Conservation (phyloP, 2,113 vertebrate species). For the Platysternon megacephalum region DNA sequence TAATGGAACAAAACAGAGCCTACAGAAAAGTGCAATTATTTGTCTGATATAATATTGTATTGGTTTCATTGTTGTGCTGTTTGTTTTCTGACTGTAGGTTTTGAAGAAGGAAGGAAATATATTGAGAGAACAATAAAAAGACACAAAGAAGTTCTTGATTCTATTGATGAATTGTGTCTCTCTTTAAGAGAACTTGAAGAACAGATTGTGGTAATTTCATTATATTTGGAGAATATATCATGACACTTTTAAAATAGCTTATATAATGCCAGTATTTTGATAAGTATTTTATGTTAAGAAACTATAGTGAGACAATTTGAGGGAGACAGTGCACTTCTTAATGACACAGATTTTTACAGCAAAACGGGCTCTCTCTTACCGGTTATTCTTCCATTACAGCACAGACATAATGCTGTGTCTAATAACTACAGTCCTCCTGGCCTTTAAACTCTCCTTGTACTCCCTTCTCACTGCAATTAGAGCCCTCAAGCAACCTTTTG, state of each 20-base stretch:
- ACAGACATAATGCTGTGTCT: not conserved
- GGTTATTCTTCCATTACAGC: slow-evolving; percentile 45
- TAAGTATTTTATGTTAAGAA: slow-evolving; percentile 23
- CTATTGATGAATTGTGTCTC: slow-evolving; percentile 85
- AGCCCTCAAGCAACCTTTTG: not conserved
- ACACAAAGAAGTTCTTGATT: slow-evolving; percentile 86
- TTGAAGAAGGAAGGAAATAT: slow-evolving; percentile 88
- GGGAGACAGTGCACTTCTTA: slow-evolving; percentile 22
- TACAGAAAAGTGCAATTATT: not conserved
- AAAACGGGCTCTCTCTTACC: slow-evolving; percentile 39
- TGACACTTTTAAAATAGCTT: not conserved
- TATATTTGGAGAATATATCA: not conserved
- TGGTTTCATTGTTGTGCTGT: not conserved
- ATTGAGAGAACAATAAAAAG: slow-evolving; percentile 86
- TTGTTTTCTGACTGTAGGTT: slow-evolving; percentile 75
- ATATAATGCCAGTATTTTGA: slow-evolving; percentile 47
- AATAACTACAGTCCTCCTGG: not conserved
- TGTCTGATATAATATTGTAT: not conserved
- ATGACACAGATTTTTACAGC: slow-evolving; percentile 32
- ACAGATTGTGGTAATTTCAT: slow-evolving; percentile 84
- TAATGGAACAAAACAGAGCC: not conserved
- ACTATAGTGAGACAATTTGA: slow-evolving; percentile 22
- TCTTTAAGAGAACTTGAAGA: slow-evolving; percentile 84
- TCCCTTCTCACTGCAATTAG: not conserved
- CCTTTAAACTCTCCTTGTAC: not conserved